Conservation (phyloP, 1,140 invertebrate species). For the Anoplophora glabripennis region DNA sequence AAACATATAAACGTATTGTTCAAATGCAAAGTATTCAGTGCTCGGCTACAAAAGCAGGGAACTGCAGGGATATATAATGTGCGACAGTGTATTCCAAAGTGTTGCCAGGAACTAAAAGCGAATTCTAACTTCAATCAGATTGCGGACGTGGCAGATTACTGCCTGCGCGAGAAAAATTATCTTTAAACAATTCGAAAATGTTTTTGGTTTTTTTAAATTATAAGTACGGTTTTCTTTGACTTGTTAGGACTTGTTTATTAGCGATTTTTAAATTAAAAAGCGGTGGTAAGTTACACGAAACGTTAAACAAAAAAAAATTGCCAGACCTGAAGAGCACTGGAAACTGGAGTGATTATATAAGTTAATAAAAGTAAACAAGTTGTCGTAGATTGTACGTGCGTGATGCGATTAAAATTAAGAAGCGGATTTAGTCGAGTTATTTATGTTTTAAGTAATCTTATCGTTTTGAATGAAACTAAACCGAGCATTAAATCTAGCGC, state of each 20-base stretch:
- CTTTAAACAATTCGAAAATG: too few relatives aligned
- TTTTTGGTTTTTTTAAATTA: too few relatives aligned
- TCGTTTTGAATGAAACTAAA: slow-evolving; percentile 40
- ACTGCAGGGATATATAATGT: slow-evolving; percentile 6
- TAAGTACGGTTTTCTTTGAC: too few relatives aligned
- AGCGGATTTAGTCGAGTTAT: slow-evolving; percentile 37
- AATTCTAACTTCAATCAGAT: background rate
- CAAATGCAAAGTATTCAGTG: slow-evolving; percentile 26
- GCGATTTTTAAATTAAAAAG: too few relatives aligned
- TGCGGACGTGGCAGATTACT: background rate
- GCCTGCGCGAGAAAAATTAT: too few relatives aligned
- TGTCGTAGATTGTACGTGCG: slow-evolving; percentile 24
- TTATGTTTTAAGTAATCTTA: slow-evolving; percentile 41
- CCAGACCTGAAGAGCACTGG: too few relatives aligned
- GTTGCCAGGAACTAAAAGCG: background rate
- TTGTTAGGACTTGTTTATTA: too few relatives aligned
- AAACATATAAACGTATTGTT: slow-evolving; percentile 35
- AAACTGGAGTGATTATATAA: background rate
- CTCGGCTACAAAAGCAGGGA: slow-evolving; percentile 15
- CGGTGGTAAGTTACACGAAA: too few relatives aligned
- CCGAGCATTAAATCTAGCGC: slow-evolving; percentile 39
- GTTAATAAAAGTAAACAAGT: slow-evolving; percentile 17
- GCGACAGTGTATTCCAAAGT: slow-evolving; percentile 3
- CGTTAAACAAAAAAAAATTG: too few relatives aligned
- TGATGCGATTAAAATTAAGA: slow-evolving; percentile 33